These are phyloP conservation scores for Galleria mellonella DNA, from an alignment of 1,140 invertebrate species.

Conservation along the genomic window DNA sequence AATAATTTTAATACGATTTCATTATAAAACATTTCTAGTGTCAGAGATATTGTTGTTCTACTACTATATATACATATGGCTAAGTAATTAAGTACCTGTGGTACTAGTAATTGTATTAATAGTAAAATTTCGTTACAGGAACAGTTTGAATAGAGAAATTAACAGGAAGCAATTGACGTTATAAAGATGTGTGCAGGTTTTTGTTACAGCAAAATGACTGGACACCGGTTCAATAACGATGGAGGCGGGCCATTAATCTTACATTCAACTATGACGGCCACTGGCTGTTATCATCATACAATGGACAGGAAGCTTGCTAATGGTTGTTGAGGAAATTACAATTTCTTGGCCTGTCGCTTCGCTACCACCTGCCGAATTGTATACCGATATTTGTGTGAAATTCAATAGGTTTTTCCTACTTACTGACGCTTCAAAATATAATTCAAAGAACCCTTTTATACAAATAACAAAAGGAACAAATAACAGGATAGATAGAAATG, in stretches of 20 bases:
- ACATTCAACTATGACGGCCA: conserved; percentile 50
- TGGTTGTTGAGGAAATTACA: conserved; percentile 48
- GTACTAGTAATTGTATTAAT: too few species aligned
- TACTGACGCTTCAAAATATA: background rate
- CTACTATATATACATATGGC: too few species aligned
- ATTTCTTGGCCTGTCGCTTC: conserved; percentile 29
- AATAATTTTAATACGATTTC: too few species aligned
- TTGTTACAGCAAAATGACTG: conserved; percentile 47
- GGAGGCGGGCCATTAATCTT: conserved; percentile 55
- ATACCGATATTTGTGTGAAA: conserved; percentile 14
- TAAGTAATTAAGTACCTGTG: too few species aligned
- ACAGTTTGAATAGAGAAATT: too few species aligned
- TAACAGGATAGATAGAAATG: conserved; percentile 6
- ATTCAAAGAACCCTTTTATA: conserved; percentile 1
- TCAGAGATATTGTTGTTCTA: too few species aligned
- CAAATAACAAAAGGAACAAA: conserved; percentile 6
- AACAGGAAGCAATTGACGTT: too few species aligned
- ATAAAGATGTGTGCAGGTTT: conserved; percentile 16
- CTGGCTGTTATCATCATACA: conserved; percentile 24
- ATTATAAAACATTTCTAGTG: too few species aligned
- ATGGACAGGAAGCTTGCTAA: conserved; percentile 54
- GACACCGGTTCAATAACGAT: conserved; percentile 40
- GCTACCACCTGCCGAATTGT: conserved; percentile 11
- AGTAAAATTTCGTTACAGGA: too few species aligned
- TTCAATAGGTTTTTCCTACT: conserved; percentile 19